A percentile compares a stretch with the other conserved stretches of the same genome.
phyloP scores from a whole-genome alignment of 1,140 invertebrate species.

The Bombyx mandarina region DNA sequence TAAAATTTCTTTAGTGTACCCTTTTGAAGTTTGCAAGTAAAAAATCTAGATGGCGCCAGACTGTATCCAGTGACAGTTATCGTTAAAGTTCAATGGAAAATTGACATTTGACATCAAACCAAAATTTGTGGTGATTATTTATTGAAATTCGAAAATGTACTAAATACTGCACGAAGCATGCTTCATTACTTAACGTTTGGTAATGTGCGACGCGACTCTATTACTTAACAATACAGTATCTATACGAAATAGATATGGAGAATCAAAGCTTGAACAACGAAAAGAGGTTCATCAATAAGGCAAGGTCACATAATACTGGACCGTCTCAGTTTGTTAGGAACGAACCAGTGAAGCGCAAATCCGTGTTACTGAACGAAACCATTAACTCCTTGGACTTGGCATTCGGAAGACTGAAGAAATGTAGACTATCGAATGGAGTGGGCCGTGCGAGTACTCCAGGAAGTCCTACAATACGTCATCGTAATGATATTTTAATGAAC shows the following conservation, averaged over 20 bases:
- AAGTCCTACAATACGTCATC: conserved; percentile 10
- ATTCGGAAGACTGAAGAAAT: conserved; percentile 42
- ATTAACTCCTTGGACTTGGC: conserved; percentile 39
- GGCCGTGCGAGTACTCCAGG: conserved; percentile 12
- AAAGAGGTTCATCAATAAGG: conserved; percentile 35
- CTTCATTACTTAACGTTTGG: background rate
- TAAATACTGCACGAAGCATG: background rate
- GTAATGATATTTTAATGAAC: conserved; percentile 31
- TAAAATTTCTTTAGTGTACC: too few species aligned
- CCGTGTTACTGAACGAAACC: conserved; percentile 41
- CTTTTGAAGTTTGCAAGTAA: too few species aligned
- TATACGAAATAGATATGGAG: conserved; percentile 40
- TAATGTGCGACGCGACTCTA: background rate
- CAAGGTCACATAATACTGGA: conserved; percentile 29
- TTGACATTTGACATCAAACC: too few species aligned
- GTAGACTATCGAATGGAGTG: conserved; percentile 32
- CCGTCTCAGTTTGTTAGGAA: conserved; percentile 21
- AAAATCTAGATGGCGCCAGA: too few species aligned
- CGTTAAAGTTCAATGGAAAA: too few species aligned
- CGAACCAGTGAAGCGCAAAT: conserved; percentile 25
- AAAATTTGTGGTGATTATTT: background rate
- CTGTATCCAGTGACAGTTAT: too few species aligned
- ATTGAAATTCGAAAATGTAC: background rate
- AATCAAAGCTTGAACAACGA: conserved; percentile 25
- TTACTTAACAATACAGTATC: conserved; percentile 3